Base-by-base conservation (phyloP, 2,113 vertebrate genomes). In the Aramus guarauna region DNA sequence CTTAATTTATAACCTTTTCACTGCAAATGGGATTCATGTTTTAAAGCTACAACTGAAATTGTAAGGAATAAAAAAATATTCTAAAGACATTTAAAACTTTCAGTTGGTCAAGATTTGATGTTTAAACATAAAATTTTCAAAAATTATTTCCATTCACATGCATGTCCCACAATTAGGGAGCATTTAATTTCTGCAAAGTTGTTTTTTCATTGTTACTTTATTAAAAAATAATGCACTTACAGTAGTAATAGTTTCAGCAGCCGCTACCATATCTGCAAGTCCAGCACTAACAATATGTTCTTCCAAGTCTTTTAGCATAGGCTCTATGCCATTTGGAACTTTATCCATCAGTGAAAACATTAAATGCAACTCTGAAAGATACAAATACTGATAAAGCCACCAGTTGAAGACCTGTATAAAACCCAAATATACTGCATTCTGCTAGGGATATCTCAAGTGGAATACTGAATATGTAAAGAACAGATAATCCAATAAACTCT, bases 301-400 rank as follows among this genome's bases (percentile, higher is more conserved):
- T 98, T 99, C 99, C 95, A 99, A 98, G 97, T 99, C 99, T 97
- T 99, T 99, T 84, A 99, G 97, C 99, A 99, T 99, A 81, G 99
- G 99, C 91, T 99, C 99, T 85, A 99, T 99, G 76, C 99, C 99
- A 95, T 98, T 99, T 2, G 99, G 99, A 94, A 99, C 99, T 98
- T 99, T 99, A 98, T 99, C 99, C 99, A 99, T 99, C 84, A 99
- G 97, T 11, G 99, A 99, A 98, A 99, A 99, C 99, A 99, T 99
- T 96, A 99, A 98, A 96, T 99, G 99, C 85, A 99, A 96, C 96
- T 99, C 99, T 99, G 73, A 97, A 96, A 93, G 89, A 97, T 8
- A 98, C 6, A 97, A 98, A 97, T 21, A 95, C 48, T 80, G 78
- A 96, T 95, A 55, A 94, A 94, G 77, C 52, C 79, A 97, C 37